phyloP scores from a whole-genome alignment of 2,888 invertebrate species.

The Trilocha varians region DNA sequence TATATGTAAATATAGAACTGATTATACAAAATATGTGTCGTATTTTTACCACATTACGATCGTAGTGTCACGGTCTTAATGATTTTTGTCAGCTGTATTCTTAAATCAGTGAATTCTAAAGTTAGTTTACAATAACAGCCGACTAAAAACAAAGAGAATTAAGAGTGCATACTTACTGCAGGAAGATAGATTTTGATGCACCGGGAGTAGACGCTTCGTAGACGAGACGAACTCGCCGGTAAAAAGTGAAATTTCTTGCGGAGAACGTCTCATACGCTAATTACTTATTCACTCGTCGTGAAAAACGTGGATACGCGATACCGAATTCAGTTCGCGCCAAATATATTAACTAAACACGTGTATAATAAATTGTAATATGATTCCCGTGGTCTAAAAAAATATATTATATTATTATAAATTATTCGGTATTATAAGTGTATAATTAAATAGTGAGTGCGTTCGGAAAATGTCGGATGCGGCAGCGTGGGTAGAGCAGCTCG shows the following conservation, averaged over 20 bases:
- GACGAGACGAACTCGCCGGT: conserved; percentile 43
- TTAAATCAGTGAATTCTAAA: too few species aligned
- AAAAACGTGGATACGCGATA: conserved; percentile 60
- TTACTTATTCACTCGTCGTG: conserved; percentile 58
- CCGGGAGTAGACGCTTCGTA: conserved; percentile 35
- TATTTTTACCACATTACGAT: too few species aligned
- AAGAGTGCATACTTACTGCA: conserved; percentile 41
- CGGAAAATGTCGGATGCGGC: conserved; percentile 42
- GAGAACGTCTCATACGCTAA: conserved; percentile 38
- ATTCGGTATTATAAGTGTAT: conserved; percentile 27
- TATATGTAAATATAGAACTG: too few species aligned
- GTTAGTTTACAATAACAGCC: neutral
- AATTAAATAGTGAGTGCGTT: conserved; percentile 28
- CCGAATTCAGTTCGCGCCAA: conserved; percentile 53
- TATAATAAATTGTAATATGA: conserved; percentile 38
- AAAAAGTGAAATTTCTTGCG: conserved; percentile 65
- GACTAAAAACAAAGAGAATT: conserved; percentile 3
- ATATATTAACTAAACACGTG: conserved; percentile 51
- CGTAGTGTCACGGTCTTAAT: too few species aligned
- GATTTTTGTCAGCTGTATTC: too few species aligned
- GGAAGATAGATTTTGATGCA: conserved; percentile 38
- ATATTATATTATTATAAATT: conserved; percentile 26
- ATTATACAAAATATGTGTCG: too few species aligned
- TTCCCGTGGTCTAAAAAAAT: conserved; percentile 15
- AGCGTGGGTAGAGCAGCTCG: conserved; percentile 38